Evolutionary conservation across 2,888 invertebrate species (phyloP).

Genomic region (Eumacrocentrus americanus): DNA sequence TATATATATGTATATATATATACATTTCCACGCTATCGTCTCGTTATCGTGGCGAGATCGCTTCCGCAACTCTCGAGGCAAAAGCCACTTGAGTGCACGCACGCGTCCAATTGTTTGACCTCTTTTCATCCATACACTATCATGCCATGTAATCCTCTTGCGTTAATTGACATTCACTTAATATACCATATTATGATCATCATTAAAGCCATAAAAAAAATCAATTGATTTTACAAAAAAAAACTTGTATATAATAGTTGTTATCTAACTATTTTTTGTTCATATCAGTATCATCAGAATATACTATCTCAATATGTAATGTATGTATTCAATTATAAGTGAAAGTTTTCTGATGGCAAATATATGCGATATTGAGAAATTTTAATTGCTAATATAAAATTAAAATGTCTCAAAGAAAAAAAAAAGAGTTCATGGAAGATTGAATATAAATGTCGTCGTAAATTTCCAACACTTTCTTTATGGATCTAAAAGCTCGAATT

Average conservation of each 20-base stretch:
- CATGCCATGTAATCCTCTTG: not conserved
- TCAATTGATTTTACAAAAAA: too few species aligned
- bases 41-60: conserved; percentile 44
- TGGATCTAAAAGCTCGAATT: conserved; percentile 2
- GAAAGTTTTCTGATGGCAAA: too few species aligned
- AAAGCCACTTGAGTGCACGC: not conserved
- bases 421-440: conserved; percentile 3
- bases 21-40: conserved; percentile 54
- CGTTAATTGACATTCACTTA: not conserved
- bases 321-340: too few species aligned
- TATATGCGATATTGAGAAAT: too few species aligned
- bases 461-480: conserved; percentile 6
- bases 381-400: conserved; percentile 5
- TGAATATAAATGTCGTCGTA: conserved; percentile 19
- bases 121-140: not conserved
- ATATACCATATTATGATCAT: too few species aligned
- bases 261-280: too few species aligned
- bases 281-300: too few species aligned
- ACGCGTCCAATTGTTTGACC: not conserved
- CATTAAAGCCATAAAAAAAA: too few species aligned
- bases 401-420: too few species aligned
- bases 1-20: conserved; percentile 1
- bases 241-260: too few species aligned
- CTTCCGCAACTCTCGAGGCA: conserved; percentile 8
- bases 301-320: too few species aligned